Evolutionary conservation across 2,113 vertebrate genomes (phyloP).

Genomic region (Thymallus thymallus): DNA sequence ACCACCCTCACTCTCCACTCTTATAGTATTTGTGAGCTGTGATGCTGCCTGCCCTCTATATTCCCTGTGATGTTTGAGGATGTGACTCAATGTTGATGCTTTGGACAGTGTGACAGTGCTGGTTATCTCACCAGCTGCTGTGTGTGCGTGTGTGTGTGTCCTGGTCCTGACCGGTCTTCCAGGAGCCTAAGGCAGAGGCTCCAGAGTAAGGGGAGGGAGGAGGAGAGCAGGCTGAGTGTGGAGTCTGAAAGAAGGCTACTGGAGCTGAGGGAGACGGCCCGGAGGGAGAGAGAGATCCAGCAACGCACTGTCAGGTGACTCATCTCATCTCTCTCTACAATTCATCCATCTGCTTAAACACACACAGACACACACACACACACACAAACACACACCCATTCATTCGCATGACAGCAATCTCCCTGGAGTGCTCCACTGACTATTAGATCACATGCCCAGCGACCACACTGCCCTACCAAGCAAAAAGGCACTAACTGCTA

Average conservation of each 20-base stretch:
- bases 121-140: neutral
- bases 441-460: too few relatives aligned
- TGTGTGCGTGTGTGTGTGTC: constrained; percentile 7
- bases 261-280: constrained; percentile 60
- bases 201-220: constrained; percentile 63
- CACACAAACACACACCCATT: neutral
- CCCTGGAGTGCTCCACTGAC: too few relatives aligned
- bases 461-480: too few relatives aligned
- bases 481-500: too few relatives aligned
- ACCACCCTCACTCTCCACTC: too few relatives aligned
- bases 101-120: neutral
- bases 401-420: too few relatives aligned
- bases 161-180: neutral
- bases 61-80: constrained; percentile 2
- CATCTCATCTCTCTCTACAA: neutral
- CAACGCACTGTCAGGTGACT: constrained; percentile 76
- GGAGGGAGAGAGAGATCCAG: constrained; percentile 57
- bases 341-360: too few relatives aligned
- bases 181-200: constrained; percentile 74
- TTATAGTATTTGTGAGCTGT: neutral
- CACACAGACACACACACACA: neutral
- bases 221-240: constrained; percentile 69
- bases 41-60: neutral
- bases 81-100: constrained; percentile 5
- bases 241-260: constrained; percentile 62